phyloP scores from a whole-genome alignment of 2,113 vertebrate genomes.

The Morone chrysops region DNA sequence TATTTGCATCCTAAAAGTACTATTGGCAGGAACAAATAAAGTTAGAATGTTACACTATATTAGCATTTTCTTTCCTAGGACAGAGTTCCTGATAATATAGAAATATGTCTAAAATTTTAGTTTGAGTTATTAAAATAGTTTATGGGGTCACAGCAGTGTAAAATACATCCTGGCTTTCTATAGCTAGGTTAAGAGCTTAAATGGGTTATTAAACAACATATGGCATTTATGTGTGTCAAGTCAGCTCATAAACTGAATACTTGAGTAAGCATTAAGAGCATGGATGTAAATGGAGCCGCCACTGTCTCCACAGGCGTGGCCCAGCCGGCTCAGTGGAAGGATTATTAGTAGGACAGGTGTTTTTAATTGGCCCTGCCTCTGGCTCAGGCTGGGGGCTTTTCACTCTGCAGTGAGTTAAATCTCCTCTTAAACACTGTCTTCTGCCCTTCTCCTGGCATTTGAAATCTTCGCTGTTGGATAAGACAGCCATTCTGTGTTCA shows the following conservation, averaged over 20 bases:
- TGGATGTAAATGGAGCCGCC: constrained; percentile 1
- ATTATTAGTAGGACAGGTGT: constrained; percentile 67
- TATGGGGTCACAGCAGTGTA: background rate
- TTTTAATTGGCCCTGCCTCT: constrained; percentile 61
- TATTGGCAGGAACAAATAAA: background rate
- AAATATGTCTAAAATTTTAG: background rate
- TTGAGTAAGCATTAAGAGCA: background rate
- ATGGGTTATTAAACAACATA: constrained; percentile 17
- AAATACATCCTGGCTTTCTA: background rate
- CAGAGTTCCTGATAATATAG: background rate
- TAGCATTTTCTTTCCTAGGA: background rate
- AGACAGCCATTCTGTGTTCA: background rate
- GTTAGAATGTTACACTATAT: background rate
- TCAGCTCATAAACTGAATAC: constrained; percentile 25
- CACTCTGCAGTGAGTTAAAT: constrained; percentile 31
- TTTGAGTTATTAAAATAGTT: background rate
- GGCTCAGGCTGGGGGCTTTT: constrained; percentile 26
- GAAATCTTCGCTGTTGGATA: background rate
- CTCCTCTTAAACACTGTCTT: constrained; percentile 11
- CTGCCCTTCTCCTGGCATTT: constrained; percentile 6
- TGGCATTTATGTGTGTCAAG: background rate
- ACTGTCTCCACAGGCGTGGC: constrained; percentile 3
- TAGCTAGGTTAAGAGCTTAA: background rate
- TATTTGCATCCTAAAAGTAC: background rate
- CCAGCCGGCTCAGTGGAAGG: constrained; percentile 27